Evolutionary conservation across 1,140 invertebrate genomes (phyloP).

Genomic region (Hyles euphorbiae): DNA sequence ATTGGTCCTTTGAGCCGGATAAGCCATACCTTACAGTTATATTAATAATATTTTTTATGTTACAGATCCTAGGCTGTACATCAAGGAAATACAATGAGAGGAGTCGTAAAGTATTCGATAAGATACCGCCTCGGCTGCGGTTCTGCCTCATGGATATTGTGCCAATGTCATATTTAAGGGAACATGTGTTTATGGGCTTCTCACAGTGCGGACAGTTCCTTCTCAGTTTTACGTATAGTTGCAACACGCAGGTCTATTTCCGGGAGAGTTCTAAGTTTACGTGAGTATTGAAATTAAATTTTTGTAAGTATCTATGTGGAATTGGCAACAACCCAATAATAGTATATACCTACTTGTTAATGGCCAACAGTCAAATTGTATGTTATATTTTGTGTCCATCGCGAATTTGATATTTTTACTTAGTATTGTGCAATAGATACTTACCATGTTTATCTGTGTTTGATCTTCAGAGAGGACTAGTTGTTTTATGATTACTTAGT

Average conservation of each 20-base stretch:
- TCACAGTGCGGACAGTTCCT: slow-evolving; percentile 95
- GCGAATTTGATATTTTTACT: too few relatives aligned
- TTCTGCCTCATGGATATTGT: slow-evolving; percentile 78
- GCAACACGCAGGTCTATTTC: slow-evolving; percentile 49
- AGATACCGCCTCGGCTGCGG: slow-evolving; percentile 78
- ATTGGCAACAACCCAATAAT: too few relatives aligned
- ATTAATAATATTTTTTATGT: slow-evolving; percentile 10
- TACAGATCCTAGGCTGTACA: slow-evolving; percentile 62
- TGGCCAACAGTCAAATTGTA: too few relatives aligned
- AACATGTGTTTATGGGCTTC: slow-evolving; percentile 94
- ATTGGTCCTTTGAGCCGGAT: too few relatives aligned
- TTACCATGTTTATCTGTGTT: too few relatives aligned
- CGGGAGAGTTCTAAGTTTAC: slow-evolving; percentile 67
- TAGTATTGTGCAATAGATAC: too few relatives aligned
- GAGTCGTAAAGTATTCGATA: slow-evolving; percentile 72
- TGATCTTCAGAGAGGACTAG: too few relatives aligned
- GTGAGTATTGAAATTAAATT: slow-evolving; percentile 38
- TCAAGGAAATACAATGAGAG: slow-evolving; percentile 53
- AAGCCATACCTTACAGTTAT: too few relatives aligned
- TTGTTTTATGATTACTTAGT: too few relatives aligned
- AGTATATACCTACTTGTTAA: too few relatives aligned
- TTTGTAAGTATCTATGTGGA: too few relatives aligned
- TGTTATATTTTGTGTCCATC: too few relatives aligned
- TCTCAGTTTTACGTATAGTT: slow-evolving; percentile 83
- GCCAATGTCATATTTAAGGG: slow-evolving; percentile 64